These are phyloP conservation scores for Oryzias dopingdopingensis DNA, from an alignment of 2,797 vertebrate species.

Conservation along the genomic window DNA sequence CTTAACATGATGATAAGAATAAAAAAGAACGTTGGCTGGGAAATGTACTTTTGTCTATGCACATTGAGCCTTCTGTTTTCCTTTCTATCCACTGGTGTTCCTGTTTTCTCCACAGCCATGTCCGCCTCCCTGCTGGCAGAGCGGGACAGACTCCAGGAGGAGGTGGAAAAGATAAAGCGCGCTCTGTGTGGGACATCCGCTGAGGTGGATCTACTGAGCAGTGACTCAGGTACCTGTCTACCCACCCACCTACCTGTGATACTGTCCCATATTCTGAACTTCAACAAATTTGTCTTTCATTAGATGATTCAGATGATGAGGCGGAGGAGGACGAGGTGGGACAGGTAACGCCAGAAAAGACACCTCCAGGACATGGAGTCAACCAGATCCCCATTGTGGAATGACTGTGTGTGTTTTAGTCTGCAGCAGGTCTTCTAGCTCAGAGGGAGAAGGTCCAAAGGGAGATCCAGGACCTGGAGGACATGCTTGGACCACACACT, in stretches of 20 bases:
- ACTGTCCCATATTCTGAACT: background rate
- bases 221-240: slow-evolving; percentile 49
- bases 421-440: slow-evolving; percentile 40
- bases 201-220: slow-evolving; percentile 52
- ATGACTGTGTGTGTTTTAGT: slow-evolving; percentile 31
- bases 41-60: background rate
- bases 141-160: slow-evolving; percentile 74
- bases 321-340: slow-evolving; percentile 7
- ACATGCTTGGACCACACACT: slow-evolving; percentile 33
- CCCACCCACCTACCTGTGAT: slow-evolving; percentile 1
- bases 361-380: too few relatives aligned
- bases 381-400: background rate
- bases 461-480: slow-evolving; percentile 58
- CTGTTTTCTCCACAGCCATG: slow-evolving; percentile 37
- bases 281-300: slow-evolving; percentile 4
- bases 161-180: slow-evolving; percentile 80
- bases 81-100: background rate
- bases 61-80: background rate
- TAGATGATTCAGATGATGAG: slow-evolving; percentile 45
- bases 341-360: slow-evolving; percentile 21
- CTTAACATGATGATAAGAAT: too few relatives aligned
- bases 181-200: slow-evolving; percentile 57
- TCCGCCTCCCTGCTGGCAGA: slow-evolving; percentile 61
- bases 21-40: background rate
- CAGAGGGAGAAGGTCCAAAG: slow-evolving; percentile 49